phyloP scores from a whole-genome alignment of 1,140 invertebrate species.

The Aradophagus sp. region DNA sequence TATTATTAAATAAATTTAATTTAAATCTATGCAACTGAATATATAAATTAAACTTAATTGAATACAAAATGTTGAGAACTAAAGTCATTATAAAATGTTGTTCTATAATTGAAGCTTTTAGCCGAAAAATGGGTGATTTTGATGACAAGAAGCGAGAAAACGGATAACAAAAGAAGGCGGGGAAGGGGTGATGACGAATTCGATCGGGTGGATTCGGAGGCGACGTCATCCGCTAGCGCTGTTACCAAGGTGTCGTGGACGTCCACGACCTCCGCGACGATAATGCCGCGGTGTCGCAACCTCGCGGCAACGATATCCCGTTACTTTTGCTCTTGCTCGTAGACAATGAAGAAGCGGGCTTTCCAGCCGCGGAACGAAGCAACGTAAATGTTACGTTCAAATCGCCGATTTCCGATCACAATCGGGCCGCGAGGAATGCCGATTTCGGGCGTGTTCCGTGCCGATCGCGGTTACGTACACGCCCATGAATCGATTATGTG shows the following conservation, averaged over 20 bases:
- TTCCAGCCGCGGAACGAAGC: not conserved
- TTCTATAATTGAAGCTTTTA: too few species aligned
- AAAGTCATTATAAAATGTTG: too few species aligned
- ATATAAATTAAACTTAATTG: too few species aligned
- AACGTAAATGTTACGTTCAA: slow-evolving; percentile 17
- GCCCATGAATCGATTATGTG: slow-evolving; percentile 41
- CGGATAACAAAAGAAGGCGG: too few species aligned
- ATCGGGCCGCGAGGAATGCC: slow-evolving; percentile 18
- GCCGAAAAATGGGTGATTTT: too few species aligned
- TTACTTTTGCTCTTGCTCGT: slow-evolving; percentile 39
- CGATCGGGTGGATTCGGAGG: too few species aligned
- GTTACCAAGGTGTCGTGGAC: slow-evolving; percentile 42
- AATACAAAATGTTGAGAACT: too few species aligned
- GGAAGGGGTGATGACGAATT: too few species aligned
- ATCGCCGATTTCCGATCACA: slow-evolving; percentile 12
- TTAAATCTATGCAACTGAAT: too few species aligned
- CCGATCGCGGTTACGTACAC: slow-evolving; percentile 16
- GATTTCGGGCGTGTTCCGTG: slow-evolving; percentile 36
- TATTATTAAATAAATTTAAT: too few species aligned
- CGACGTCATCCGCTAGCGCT: slow-evolving; percentile 40
- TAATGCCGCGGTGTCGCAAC: slow-evolving; percentile 47
- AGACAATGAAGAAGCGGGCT: slow-evolving; percentile 26
- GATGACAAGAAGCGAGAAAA: too few species aligned
- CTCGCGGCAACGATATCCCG: slow-evolving; percentile 46
- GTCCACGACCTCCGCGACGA: slow-evolving; percentile 53